Evolutionary conservation across 2,797 vertebrate species (phyloP).

Genomic region (Chaetodon trifasciatus): DNA sequence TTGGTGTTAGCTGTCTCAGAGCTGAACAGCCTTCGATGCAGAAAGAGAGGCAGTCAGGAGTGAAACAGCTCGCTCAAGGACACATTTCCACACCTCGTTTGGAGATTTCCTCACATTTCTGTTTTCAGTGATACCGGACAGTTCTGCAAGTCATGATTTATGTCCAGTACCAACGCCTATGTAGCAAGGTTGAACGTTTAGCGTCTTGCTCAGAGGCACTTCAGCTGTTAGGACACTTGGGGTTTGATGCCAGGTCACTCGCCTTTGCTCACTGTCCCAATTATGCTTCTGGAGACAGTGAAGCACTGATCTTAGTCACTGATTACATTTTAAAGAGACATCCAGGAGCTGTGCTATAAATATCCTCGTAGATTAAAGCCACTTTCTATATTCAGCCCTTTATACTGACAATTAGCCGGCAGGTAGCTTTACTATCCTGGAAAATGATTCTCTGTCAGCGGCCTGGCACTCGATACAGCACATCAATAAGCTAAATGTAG

Average conservation of each 20-base stretch:
- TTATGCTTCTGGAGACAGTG: neutral
- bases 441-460: slow-evolving; percentile 33
- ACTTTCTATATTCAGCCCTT: slow-evolving; percentile 35
- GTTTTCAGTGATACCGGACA: neutral
- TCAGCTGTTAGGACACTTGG: neutral
- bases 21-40: slow-evolving; percentile 3
- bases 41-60: neutral
- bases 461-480: slow-evolving; percentile 43
- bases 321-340: slow-evolving; percentile 30
- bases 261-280: neutral
- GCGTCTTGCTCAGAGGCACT: neutral
- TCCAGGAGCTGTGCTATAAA: slow-evolving; percentile 17
- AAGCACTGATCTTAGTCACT: neutral
- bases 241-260: neutral
- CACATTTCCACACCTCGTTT: neutral
- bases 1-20: slow-evolving; percentile 2
- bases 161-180: too few relatives aligned
- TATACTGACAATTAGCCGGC: slow-evolving; percentile 43
- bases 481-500: slow-evolving; percentile 67
- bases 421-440: slow-evolving; percentile 23
- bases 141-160: neutral
- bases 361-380: slow-evolving; percentile 34
- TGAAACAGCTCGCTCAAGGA: neutral
- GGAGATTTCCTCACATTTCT: neutral
- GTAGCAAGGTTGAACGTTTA: too few relatives aligned